Evolutionary conservation across 2,888 invertebrate species (phyloP).

Genomic region (Lepidochrysops patricia): DNA sequence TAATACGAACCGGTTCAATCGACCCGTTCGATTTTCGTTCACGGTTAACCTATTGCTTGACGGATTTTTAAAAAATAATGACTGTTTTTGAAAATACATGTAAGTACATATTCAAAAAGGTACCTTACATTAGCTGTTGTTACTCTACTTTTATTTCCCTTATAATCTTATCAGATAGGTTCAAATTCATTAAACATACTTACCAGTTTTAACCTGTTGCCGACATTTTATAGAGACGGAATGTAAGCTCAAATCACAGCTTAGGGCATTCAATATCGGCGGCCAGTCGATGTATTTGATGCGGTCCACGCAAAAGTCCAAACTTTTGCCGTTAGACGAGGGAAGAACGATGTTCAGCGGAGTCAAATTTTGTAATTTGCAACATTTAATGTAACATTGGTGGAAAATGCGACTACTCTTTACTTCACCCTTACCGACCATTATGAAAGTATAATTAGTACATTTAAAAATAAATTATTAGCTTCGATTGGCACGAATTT

Average conservation of each 20-base stretch:
- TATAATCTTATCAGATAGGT: too few species aligned
- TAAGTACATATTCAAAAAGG: too few species aligned
- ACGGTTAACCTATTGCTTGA: too few species aligned
- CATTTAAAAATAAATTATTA: not conserved
- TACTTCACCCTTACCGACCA: conserved; percentile 62
- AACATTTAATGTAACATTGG: conserved; percentile 67
- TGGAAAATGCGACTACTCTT: conserved; percentile 64
- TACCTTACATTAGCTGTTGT: too few species aligned
- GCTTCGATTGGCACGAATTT: not conserved
- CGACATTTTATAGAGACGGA: conserved; percentile 79
- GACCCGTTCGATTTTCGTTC: too few species aligned
- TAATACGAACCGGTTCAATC: too few species aligned
- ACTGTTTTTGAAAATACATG: too few species aligned
- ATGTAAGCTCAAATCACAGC: conserved; percentile 81
- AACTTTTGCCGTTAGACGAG: conserved; percentile 59
- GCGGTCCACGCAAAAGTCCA: conserved; percentile 84
- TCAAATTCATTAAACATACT: conserved; percentile 18
- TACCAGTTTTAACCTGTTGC: conserved; percentile 61
- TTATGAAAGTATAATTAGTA: conserved; percentile 29
- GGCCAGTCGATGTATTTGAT: conserved; percentile 85
- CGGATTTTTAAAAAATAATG: too few species aligned
- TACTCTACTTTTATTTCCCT: too few species aligned
- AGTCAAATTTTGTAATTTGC: conserved; percentile 64
- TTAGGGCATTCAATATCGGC: conserved; percentile 81
- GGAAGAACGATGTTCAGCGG: conserved; percentile 56